Base-by-base conservation (phyloP, 1,140 invertebrate species). In the Octopus sinensis region DNA sequence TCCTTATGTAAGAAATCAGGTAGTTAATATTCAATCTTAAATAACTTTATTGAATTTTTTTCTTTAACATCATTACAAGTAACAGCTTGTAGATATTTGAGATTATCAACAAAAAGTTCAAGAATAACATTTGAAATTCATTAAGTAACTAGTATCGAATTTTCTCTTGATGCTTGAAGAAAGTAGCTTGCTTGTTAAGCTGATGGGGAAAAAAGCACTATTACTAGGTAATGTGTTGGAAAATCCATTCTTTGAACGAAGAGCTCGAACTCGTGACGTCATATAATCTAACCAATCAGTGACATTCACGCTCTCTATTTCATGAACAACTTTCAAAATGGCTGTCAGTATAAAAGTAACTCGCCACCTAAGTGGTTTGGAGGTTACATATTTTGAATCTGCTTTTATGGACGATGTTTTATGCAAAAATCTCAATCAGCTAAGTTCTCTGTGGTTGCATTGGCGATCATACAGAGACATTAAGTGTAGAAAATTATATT, bases 291-390 rank as follows among this genome's bases (percentile, higher is more conserved):
- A 51, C 86, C 86, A 85, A 85, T 86, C 83, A 83, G 78, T 78
- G 81, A n/a, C 75, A 76, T 83, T 83, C 76, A 75, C 53, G 53
- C 54, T 73, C 76, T 81, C 84, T 85, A 86, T 86, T 87, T 86
- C 82, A 84, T 78, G 84, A 82, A 82, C 83, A 76, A 85, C 79
- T 80, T 86, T 84, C 86, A 89, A 88, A 86, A 89, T 88, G 88
- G 88, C 87, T 86, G 88, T 85, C 88, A 89, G 87, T 89, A 89
- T 89, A 89, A 88, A 89, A 86, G 86, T 84, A 86, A 82, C 85
- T 79, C 84, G 82, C 84, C 86, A 83, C 82, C 81, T 73, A 84
- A 76, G 80, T 85, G 83, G 85, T 13, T 56, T 23, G 7, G 71
- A 76, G 30, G 5, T 68, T 7, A 76, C 62, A 52, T 53, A 68